These are phyloP conservation scores for Scyliorhinus canicula DNA, from an alignment of 2,797 vertebrate genomes.

Conservation along the genomic window DNA sequence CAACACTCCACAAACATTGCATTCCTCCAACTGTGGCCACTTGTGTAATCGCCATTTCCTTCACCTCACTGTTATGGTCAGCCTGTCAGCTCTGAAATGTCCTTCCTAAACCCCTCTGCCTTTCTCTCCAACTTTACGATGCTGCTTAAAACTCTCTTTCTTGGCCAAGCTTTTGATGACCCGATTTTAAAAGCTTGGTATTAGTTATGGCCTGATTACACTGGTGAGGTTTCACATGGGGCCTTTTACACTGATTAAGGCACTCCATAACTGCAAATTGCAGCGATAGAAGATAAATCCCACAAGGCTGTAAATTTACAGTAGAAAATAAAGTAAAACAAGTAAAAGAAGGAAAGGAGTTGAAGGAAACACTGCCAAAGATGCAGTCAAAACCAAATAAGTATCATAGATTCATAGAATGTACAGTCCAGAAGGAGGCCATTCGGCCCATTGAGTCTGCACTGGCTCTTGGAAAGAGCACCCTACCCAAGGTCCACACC, in stretches of 20 bases:
- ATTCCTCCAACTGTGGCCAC: not conserved
- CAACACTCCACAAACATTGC: not conserved
- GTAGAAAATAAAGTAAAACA: not conserved
- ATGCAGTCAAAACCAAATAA: not conserved
- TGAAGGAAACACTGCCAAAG: not conserved
- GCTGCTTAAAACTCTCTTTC: not conserved
- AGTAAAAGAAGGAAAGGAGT: not conserved
- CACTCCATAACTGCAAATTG: not conserved
- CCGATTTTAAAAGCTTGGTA: not conserved
- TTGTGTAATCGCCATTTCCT: not conserved
- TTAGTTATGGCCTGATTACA: not conserved
- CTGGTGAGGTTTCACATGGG: not conserved
- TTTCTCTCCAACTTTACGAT: not conserved
- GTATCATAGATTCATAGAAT: too few relatives aligned
- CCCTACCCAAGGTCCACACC: too few relatives aligned
- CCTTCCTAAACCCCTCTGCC: not conserved
- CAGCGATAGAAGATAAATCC: not conserved
- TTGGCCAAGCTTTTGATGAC: not conserved
- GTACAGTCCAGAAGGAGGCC: too few relatives aligned
- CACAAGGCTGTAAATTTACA: not conserved
- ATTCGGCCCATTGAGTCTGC: too few relatives aligned
- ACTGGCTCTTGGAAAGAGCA: too few relatives aligned
- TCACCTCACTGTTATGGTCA: not conserved
- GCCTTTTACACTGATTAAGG: not conserved
- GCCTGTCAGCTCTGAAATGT: not conserved